Conservation (phyloP, 2,888 invertebrate genomes). For the Lamellibrachia satsuma region DNA sequence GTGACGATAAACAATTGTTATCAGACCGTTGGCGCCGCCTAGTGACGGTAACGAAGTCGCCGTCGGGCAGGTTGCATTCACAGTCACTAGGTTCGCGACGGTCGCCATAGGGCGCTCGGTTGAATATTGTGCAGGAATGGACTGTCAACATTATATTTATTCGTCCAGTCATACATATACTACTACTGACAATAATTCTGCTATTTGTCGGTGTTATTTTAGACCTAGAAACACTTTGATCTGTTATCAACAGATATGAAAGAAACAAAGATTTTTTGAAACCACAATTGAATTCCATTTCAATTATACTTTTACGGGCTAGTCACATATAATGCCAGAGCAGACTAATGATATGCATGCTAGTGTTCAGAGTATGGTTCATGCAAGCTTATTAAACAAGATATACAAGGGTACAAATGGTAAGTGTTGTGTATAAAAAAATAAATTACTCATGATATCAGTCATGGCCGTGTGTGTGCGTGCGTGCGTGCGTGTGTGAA, state of each 20-base stretch:
- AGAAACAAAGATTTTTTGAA: too few relatives aligned
- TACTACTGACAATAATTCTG: too few relatives aligned
- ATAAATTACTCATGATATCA: too few relatives aligned
- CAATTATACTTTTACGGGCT: not conserved
- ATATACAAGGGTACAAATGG: not conserved
- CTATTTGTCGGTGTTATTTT: too few relatives aligned
- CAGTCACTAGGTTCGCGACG: not conserved
- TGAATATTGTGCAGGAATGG: not conserved
- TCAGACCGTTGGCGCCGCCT: not conserved
- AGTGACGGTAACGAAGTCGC: not conserved
- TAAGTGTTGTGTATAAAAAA: too few relatives aligned
- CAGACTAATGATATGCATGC: not conserved
- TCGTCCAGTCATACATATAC: too few relatives aligned
- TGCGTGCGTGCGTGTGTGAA: not conserved
- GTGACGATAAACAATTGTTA: constrained; percentile 2
- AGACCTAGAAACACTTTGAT: too few relatives aligned
- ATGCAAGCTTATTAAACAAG: not conserved
- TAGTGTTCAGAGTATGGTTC: not conserved
- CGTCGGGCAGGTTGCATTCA: not conserved
- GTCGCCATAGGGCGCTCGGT: not conserved
- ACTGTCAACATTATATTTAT: too few relatives aligned
- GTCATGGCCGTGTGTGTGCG: not conserved
- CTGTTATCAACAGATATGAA: too few relatives aligned
- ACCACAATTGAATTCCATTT: not conserved
- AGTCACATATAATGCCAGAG: not conserved